A percentile compares a stretch with the other conserved stretches of the same genome.
phyloP scores from a whole-genome alignment of 1,140 invertebrate genomes.

The Drosophila watanabei region DNA sequence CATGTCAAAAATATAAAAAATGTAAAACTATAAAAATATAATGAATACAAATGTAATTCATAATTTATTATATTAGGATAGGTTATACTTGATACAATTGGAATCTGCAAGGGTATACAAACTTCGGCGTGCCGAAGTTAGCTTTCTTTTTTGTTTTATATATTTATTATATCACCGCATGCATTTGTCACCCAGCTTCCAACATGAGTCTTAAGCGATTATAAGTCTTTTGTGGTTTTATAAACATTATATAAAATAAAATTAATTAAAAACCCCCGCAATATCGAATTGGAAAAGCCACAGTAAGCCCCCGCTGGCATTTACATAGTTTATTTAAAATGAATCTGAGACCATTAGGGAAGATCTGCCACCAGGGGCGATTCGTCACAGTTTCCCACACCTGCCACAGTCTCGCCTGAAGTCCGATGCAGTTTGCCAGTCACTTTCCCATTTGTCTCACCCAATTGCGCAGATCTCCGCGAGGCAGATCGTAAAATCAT shows the following conservation, averaged over 20 bases:
- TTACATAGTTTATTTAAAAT: conserved; percentile 11
- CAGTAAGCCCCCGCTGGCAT: neutral
- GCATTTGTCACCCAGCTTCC: neutral
- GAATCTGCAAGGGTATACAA: too few relatives aligned
- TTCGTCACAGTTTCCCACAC: conserved; percentile 10
- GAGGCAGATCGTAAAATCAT: conserved; percentile 49
- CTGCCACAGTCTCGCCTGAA: neutral
- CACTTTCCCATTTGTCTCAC: conserved; percentile 17
- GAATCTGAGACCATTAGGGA: conserved; percentile 5
- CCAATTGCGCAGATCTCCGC: conserved; percentile 10
- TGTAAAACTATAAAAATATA: too few relatives aligned
- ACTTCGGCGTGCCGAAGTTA: too few relatives aligned
- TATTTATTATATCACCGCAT: neutral
- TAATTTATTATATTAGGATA: too few relatives aligned
- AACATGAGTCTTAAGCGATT: neutral
- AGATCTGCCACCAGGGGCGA: neutral
- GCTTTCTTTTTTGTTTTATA: too few relatives aligned
- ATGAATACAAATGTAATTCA: too few relatives aligned
- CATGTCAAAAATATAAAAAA: too few relatives aligned
- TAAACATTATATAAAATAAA: neutral
- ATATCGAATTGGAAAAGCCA: conserved; percentile 1
- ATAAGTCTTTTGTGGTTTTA: neutral
- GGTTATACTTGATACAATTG: too few relatives aligned
- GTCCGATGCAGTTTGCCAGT: neutral
- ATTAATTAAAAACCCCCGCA: conserved; percentile 8